Percentiles rank a stretch among this genome's conserved stretches.
phyloP scores from a whole-genome alignment of 2,888 invertebrate genomes.

The Eremobia ochroleuca region DNA sequence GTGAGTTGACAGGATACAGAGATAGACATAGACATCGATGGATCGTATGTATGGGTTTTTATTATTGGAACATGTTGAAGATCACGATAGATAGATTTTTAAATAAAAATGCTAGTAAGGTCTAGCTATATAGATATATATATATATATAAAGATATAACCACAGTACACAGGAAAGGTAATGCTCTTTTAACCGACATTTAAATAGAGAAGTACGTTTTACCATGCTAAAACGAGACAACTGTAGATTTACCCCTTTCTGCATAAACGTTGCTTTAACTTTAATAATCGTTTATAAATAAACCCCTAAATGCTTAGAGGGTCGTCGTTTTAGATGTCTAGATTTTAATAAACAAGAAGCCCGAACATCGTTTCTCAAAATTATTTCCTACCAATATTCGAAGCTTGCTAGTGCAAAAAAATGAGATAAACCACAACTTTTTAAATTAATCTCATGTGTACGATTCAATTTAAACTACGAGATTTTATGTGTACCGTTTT shows the following conservation, averaged over 20 bases:
- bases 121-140: too few species aligned
- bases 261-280: too few species aligned
- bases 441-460: conserved; percentile 26
- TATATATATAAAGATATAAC: too few species aligned
- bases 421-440: conserved; percentile 7
- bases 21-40: neutral
- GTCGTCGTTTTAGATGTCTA: too few species aligned
- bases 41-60: neutral
- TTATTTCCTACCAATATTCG: conserved; percentile 1
- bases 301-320: too few species aligned
- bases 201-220: too few species aligned
- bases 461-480: conserved; percentile 27
- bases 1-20: neutral
- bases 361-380: neutral
- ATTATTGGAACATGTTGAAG: neutral
- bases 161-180: too few species aligned
- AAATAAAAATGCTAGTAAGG: neutral
- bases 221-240: too few species aligned
- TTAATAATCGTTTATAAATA: too few species aligned
- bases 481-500: conserved; percentile 42
- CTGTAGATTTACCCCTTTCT: too few species aligned
- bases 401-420: conserved; percentile 8
- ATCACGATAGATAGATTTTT: neutral
- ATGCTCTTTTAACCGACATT: too few species aligned
- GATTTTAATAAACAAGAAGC: too few species aligned